phyloP scores from a whole-genome alignment of 2,797 vertebrate genomes.

The Chloroceryle amazona region DNA sequence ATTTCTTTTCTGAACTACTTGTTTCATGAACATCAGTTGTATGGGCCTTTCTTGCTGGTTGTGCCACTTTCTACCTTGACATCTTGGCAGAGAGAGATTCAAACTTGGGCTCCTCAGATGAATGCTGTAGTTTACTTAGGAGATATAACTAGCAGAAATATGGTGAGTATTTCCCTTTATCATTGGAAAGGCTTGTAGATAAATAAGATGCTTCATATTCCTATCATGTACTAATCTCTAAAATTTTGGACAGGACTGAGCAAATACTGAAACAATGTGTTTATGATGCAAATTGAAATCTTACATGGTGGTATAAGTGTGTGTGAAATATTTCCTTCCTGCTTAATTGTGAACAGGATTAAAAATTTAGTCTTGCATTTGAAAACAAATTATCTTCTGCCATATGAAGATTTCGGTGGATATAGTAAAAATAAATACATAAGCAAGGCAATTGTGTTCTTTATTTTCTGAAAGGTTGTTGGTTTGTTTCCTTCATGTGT shows the following conservation, averaged over 20 bases:
- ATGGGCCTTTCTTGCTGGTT: conserved; percentile 37
- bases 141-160: conserved; percentile 96
- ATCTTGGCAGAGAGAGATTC: conserved; percentile 96
- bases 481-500: neutral
- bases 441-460: neutral
- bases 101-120: conserved; percentile 95
- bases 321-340: neutral
- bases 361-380: neutral
- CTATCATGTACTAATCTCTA: neutral
- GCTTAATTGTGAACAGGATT: neutral
- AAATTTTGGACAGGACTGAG: neutral
- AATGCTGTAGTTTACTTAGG: conserved; percentile 97
- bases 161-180: conserved; percentile 83
- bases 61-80: conserved; percentile 85
- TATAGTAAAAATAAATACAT: neutral
- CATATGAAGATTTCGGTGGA: neutral
- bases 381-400: neutral
- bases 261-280: neutral
- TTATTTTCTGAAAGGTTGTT: neutral
- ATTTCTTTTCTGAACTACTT: conserved; percentile 95
- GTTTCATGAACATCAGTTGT: conserved; percentile 88
- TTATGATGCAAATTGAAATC: neutral
- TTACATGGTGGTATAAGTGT: neutral
- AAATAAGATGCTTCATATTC: neutral
- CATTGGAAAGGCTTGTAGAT: neutral